Evolutionary conservation across 2,113 vertebrate genomes (phyloP).

Genomic region (Spea multiplicata): DNA sequence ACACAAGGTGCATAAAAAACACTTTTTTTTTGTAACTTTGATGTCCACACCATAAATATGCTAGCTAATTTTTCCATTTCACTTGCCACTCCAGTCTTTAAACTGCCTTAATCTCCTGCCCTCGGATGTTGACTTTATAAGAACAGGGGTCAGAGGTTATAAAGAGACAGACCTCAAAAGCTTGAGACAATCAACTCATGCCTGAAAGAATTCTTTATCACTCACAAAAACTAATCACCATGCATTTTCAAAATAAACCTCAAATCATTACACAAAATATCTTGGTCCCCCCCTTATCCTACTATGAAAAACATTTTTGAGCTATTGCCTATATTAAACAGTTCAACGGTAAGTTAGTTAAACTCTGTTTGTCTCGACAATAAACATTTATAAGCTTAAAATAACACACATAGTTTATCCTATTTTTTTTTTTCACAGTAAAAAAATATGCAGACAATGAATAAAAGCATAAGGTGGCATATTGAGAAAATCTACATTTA

Average conservation of each 20-base stretch:
- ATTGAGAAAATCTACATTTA: too few species aligned
- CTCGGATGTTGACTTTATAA: slow-evolving; percentile 80
- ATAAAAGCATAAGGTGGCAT: too few species aligned
- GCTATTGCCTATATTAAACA: too few species aligned
- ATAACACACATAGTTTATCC: too few species aligned
- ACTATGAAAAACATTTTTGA: too few species aligned
- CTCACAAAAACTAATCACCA: slow-evolving; percentile 71
- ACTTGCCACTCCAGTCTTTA: slow-evolving; percentile 76
- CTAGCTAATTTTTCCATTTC: slow-evolving; percentile 80
- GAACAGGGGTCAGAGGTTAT: slow-evolving; percentile 78
- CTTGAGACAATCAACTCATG: slow-evolving; percentile 80
- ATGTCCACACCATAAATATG: slow-evolving; percentile 79
- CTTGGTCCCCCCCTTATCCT: background rate
- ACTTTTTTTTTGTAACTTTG: slow-evolving; percentile 76
- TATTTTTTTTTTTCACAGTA: too few species aligned
- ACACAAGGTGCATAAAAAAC: slow-evolving; percentile 73
- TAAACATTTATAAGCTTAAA: too few species aligned
- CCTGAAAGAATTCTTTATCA: slow-evolving; percentile 73
- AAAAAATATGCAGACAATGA: too few species aligned
- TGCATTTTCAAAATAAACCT: slow-evolving; percentile 74
- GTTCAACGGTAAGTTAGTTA: too few species aligned
- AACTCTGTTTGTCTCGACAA: too few species aligned
- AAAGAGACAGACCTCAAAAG: slow-evolving; percentile 75
- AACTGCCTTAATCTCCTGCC: slow-evolving; percentile 81
- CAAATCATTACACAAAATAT: slow-evolving; percentile 52